Conservation (phyloP, 2,888 invertebrate species). For the Dicyrtoma fusca region DNA sequence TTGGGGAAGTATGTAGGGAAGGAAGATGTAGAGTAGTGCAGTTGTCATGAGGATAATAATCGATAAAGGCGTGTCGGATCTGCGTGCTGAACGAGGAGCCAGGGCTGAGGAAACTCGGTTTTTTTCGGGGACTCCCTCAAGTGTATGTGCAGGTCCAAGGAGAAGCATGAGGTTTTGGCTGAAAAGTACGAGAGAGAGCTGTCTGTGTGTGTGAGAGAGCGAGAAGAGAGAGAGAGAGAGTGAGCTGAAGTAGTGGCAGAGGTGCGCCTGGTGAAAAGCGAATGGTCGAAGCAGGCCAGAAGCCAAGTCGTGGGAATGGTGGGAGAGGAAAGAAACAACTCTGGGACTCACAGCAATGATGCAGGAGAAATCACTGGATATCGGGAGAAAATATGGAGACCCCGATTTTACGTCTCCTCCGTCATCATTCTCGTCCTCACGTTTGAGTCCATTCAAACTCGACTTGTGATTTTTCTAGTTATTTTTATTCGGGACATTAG, state of each 20-base stretch:
- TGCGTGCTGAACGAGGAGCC: conserved; percentile 37
- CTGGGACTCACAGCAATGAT: conserved; percentile 29
- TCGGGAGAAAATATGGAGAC: conserved; percentile 39
- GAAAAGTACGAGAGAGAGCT: neutral
- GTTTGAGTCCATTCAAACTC: conserved; percentile 17
- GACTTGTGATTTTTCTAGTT: conserved; percentile 21
- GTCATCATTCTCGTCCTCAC: conserved; percentile 28
- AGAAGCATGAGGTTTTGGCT: conserved; percentile 1
- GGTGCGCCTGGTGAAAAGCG: conserved; percentile 34
- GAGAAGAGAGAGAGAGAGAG: conserved; percentile 11
- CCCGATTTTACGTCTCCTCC: conserved; percentile 34
- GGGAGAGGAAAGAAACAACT: conserved; percentile 16
- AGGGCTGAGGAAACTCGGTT: conserved; percentile 25
- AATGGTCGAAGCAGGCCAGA: conserved; percentile 23
- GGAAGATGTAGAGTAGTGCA: conserved; percentile 16
- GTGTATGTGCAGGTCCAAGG: neutral
- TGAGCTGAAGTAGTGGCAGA: conserved; percentile 4
- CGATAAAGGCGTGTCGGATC: conserved; percentile 49
- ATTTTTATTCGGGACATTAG: neutral
- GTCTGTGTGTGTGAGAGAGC: too few species aligned
- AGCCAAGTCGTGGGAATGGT: conserved; percentile 25
- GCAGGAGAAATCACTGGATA: conserved; percentile 39
- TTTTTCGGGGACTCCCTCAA: neutral
- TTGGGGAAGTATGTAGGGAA: neutral
- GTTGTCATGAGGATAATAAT: conserved; percentile 36